A percentile compares a stretch with the other conserved stretches of the same genome.
phyloP scores from a whole-genome alignment of 2,113 vertebrate genomes.

The Nanger granti region DNA sequence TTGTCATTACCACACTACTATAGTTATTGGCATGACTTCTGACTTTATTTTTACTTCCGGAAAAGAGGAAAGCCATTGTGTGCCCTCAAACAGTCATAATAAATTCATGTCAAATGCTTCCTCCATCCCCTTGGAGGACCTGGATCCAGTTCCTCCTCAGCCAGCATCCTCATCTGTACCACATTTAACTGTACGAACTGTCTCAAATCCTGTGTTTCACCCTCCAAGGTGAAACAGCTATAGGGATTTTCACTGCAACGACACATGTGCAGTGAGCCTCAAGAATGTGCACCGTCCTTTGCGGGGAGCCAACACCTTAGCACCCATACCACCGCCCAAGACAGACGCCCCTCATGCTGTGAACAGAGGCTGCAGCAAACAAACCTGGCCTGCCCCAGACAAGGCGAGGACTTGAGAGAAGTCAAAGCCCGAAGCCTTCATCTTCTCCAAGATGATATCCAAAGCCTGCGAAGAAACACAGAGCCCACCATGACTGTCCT shows the following conservation, averaged over 20 bases:
- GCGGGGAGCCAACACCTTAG: too few species aligned
- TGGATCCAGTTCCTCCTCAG: not conserved
- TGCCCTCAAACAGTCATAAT: not conserved
- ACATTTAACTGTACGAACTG: not conserved
- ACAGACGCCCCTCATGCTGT: accelerated
- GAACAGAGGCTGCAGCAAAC: not conserved
- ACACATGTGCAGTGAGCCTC: accelerated
- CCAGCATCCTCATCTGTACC: accelerated
- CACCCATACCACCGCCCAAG: accelerated
- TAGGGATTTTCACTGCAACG: not conserved
- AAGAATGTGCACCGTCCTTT: accelerated
- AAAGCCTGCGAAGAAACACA: constrained; percentile 84
- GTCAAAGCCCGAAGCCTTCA: constrained; percentile 86
- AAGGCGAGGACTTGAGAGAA: constrained; percentile 87
- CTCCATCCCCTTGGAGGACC: not conserved
- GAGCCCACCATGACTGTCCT: constrained; percentile 16
- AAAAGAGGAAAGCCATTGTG: not conserved
- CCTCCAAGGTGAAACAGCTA: not conserved
- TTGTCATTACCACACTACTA: not conserved
- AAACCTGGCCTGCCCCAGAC: constrained; percentile 95
- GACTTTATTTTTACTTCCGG: not conserved
- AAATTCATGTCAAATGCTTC: not conserved
- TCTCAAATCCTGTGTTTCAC: not conserved
- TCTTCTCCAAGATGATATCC: constrained; percentile 89
- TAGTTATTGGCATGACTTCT: not conserved